A percentile compares a stretch with the other conserved stretches of the same genome.
Conservation (phyloP, 2,888 invertebrate species). For the Morinoia aosen region DNA sequence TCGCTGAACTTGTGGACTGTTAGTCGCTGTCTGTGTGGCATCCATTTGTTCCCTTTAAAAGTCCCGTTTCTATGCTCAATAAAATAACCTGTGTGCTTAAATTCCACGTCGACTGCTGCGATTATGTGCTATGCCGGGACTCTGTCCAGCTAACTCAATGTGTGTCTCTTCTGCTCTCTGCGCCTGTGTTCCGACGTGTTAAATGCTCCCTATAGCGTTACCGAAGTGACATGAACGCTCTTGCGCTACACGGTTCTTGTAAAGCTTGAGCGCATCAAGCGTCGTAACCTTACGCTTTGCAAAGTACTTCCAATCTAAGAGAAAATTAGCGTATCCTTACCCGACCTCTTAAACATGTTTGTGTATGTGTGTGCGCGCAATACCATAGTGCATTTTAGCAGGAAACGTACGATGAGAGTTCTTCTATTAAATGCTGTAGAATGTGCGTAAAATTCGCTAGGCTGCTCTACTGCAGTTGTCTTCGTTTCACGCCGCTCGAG, state of each 20-base stretch:
- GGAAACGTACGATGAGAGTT: background rate
- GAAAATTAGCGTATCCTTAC: background rate
- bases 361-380: background rate
- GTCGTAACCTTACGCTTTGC: background rate
- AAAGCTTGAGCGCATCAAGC: background rate
- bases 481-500: background rate
- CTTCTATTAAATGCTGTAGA: background rate
- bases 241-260: background rate
- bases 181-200: background rate
- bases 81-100: background rate
- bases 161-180: background rate
- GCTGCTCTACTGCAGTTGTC: slow-evolving; percentile 2
- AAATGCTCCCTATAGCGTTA: background rate
- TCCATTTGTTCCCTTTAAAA: background rate
- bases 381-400: background rate
- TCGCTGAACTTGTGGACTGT: background rate
- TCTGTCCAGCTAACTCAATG: background rate
- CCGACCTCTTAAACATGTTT: background rate
- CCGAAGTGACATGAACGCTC: background rate
- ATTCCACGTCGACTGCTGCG: background rate
- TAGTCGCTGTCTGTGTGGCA: background rate
- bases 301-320: background rate
- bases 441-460: background rate
- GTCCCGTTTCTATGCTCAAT: background rate
- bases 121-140: background rate